Conservation (phyloP, 2,113 vertebrate species). For the Myrmophylax atrothorax region DNA sequence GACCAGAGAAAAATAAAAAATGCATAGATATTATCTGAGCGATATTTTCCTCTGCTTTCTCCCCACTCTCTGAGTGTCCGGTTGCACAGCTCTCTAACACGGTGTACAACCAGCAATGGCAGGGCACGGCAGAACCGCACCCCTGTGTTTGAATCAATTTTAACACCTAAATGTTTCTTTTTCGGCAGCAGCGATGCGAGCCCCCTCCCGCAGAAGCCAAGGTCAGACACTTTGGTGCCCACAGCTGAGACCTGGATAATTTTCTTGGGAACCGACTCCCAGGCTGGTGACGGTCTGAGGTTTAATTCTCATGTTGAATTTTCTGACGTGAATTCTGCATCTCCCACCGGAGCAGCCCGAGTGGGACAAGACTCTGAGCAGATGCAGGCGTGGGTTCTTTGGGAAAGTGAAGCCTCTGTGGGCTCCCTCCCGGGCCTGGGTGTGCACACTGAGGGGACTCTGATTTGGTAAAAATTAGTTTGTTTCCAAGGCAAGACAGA, state of each 20-base stretch:
- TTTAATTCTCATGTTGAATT: not conserved
- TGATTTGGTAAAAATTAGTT: not conserved
- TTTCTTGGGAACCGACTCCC: not conserved
- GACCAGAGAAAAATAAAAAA: not conserved
- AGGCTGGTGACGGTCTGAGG: not conserved
- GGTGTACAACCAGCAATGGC: fast-evolving
- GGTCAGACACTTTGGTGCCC: not conserved
- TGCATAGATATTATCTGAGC: fast-evolving
- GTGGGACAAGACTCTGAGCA: not conserved
- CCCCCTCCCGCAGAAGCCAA: not conserved
- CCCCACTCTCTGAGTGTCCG: not conserved
- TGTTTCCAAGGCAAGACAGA: not conserved
- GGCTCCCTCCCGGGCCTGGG: not conserved
- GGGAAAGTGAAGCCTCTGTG: fast-evolving
- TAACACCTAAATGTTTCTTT: not conserved
- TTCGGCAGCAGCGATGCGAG: not conserved
- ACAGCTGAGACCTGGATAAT: not conserved
- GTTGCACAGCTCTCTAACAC: not conserved
- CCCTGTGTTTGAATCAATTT: not conserved
- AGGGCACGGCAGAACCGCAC: not conserved
- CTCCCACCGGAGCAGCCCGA: not conserved
- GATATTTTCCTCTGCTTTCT: not conserved
- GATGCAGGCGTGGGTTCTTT: not conserved
- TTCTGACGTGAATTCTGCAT: not conserved
- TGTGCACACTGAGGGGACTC: not conserved